A percentile compares a stretch with the other conserved stretches of the same genome.
These are phyloP conservation scores for Capitulum mitella DNA, from an alignment of 2,888 invertebrate species.

Conservation along the genomic window DNA sequence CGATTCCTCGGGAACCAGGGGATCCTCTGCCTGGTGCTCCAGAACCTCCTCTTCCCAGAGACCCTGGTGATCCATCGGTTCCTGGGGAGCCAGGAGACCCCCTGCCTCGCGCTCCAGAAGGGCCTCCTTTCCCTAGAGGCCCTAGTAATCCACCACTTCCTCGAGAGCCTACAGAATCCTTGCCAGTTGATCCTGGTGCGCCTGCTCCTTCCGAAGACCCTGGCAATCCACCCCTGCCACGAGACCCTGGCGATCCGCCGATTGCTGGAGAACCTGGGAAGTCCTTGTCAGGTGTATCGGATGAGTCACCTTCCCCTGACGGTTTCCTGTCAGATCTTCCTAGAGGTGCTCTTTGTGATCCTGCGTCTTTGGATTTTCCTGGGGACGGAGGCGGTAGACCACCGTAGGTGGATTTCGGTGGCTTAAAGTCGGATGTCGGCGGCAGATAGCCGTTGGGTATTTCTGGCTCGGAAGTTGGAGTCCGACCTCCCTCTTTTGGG, in stretches of 20 bases:
- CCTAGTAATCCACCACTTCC: neutral
- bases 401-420: neutral
- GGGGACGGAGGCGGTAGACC: neutral
- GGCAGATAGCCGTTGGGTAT: neutral
- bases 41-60: neutral
- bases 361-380: neutral
- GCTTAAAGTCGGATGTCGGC: neutral
- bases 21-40: neutral
- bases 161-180: neutral
- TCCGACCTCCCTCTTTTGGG: no score
- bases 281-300: no score
- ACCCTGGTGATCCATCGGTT: neutral
- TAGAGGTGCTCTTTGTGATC: no score
- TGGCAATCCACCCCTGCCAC: neutral
- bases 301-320: no score
- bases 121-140: neutral
- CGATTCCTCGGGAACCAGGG: neutral
- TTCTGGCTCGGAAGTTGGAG: no score
- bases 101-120: neutral
- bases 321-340: no score
- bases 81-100: neutral
- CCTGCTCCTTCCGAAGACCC: neutral
- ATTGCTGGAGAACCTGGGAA: neutral
- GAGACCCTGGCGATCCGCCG: neutral
- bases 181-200: neutral